phyloP scores from a whole-genome alignment of 2,113 vertebrate genomes.

The Lasiurus borealis region DNA sequence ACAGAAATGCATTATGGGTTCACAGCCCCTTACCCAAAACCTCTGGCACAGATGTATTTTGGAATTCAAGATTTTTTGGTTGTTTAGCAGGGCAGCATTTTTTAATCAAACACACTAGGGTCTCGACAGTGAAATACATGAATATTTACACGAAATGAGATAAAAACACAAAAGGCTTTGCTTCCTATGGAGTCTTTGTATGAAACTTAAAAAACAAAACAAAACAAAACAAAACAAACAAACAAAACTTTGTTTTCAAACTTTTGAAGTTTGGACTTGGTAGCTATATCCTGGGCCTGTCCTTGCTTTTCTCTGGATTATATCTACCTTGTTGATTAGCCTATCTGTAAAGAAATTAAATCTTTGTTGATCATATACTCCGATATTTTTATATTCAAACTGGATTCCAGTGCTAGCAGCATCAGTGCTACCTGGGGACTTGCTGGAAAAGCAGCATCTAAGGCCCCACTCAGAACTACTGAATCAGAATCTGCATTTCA shows the following conservation, averaged over 20 bases:
- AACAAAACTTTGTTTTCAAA: background rate
- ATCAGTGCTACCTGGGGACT: background rate
- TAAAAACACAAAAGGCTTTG: background rate
- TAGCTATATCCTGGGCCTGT: background rate
- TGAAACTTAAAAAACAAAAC: background rate
- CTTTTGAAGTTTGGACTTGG: background rate
- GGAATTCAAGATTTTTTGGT: background rate
- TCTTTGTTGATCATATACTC: background rate
- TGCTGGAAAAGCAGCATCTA: background rate
- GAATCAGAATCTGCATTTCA: background rate
- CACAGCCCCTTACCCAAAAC: background rate
- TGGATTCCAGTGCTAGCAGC: background rate
- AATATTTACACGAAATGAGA: background rate
- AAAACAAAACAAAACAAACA: background rate
- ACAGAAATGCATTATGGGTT: background rate
- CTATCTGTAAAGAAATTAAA: background rate
- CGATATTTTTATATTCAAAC: background rate
- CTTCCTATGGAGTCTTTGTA: background rate
- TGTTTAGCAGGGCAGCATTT: background rate
- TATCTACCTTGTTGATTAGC: background rate
- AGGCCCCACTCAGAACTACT: background rate
- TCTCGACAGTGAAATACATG: background rate
- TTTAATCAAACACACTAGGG: background rate
- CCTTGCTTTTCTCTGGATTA: background rate
- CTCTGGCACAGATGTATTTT: background rate